Evolutionary conservation across 2,797 vertebrate genomes (phyloP).

Genomic region (Momotus momota): DNA sequence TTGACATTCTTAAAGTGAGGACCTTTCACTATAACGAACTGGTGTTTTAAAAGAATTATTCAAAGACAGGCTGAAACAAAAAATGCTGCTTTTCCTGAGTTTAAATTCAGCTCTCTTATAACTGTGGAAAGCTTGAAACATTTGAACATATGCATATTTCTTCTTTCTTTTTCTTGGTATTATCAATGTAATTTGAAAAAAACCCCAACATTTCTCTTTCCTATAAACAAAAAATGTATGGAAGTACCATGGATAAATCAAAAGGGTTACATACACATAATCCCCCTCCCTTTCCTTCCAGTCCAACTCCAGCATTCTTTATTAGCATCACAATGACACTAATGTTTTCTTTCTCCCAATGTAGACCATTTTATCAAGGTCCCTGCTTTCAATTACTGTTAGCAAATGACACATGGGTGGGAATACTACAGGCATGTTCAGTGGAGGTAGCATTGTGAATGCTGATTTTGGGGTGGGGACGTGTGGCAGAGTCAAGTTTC

Average conservation of each 20-base stretch:
- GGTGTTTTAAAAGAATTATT: conserved; percentile 50
- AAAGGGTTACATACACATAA: not conserved
- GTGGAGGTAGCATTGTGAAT: not conserved
- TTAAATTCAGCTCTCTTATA: conserved; percentile 52
- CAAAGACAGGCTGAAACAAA: conserved; percentile 65
- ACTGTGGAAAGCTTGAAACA: conserved; percentile 31
- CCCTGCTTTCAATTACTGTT: conserved; percentile 18
- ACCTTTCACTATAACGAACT: conserved; percentile 45
- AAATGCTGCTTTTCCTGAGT: not conserved
- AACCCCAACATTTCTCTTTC: conserved; percentile 6
- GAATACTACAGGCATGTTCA: not conserved
- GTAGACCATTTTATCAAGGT: conserved; percentile 26
- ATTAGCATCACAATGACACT: conserved; percentile 60
- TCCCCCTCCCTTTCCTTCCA: not conserved
- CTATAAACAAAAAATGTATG: conserved; percentile 37
- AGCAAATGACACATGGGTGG: not conserved
- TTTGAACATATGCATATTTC: conserved; percentile 12
- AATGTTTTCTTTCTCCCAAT: conserved; percentile 39
- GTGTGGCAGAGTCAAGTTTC: not conserved
- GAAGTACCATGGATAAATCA: conserved; percentile 19
- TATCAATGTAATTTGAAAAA: conserved; percentile 42
- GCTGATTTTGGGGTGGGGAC: not conserved
- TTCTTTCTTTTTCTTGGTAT: conserved; percentile 32
- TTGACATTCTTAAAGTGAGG: conserved; percentile 56
- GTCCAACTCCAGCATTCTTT: not conserved